Conservation (phyloP, 2,113 vertebrate species). For the Gnathonemus longibarbis region DNA sequence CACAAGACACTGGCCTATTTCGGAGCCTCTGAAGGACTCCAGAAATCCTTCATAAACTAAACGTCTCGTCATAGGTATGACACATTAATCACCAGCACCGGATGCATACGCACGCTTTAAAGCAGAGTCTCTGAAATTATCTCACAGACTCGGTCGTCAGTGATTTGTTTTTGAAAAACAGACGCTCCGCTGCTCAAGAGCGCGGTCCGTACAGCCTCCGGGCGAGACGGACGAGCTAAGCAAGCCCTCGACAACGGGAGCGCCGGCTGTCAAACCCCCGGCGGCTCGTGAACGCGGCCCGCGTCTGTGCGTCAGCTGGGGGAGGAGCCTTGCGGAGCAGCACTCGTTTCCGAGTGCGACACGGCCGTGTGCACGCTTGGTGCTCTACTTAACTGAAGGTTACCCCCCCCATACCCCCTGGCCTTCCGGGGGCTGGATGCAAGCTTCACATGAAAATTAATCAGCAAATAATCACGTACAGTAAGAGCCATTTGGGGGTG, state of each 20-base stretch:
- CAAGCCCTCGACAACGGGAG: not conserved
- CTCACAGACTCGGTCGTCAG: not conserved
- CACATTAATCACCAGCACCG: not conserved
- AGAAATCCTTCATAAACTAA: not conserved
- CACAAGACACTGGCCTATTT: not conserved
- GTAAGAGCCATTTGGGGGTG: not conserved
- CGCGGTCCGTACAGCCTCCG: not conserved
- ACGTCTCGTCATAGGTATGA: not conserved
- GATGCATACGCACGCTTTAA: not conserved
- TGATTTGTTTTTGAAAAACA: not conserved
- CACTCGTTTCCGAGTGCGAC: not conserved
- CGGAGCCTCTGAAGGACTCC: not conserved
- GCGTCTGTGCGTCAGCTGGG: not conserved
- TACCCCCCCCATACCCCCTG: not conserved
- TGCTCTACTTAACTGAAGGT: slow-evolving; percentile 6
- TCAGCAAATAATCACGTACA: not conserved
- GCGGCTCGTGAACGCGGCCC: not conserved
- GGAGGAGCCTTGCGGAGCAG: not conserved
- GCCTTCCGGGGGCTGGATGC: not conserved
- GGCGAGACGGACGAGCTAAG: not conserved
- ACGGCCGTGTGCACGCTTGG: not conserved
- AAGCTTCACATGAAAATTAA: not conserved
- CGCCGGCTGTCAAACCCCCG: not conserved
- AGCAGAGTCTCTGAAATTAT: not conserved
- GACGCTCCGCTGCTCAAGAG: not conserved